Evolutionary conservation across 2,113 vertebrate genomes (phyloP).

Genomic region (Andinoacara biseriatus): DNA sequence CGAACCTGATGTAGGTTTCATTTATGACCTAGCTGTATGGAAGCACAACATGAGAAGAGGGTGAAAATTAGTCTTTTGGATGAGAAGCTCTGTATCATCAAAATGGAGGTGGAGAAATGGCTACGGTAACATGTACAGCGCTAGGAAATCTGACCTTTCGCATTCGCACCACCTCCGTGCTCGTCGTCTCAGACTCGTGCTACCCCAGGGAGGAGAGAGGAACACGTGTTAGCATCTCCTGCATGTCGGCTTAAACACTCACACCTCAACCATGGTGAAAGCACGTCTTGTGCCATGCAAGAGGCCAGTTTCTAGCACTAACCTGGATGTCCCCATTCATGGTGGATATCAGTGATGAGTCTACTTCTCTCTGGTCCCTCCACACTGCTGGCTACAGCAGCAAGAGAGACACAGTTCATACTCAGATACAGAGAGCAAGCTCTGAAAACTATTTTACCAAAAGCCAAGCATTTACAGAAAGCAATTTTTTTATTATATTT

Average conservation of each 20-base stretch:
- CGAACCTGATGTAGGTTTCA: slow-evolving; percentile 39
- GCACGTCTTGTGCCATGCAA: slow-evolving; percentile 33
- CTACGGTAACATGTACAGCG: slow-evolving; percentile 16
- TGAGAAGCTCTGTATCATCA: slow-evolving; percentile 39
- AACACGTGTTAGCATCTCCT: slow-evolving; percentile 64
- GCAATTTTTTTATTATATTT: too few relatives aligned
- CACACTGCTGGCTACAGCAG: slow-evolving; percentile 85
- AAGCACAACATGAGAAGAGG: slow-evolving; percentile 62
- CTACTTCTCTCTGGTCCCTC: slow-evolving; percentile 82
- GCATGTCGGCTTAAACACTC: slow-evolving; percentile 22
- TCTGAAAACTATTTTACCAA: slow-evolving; percentile 19
- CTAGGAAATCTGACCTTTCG: slow-evolving; percentile 90
- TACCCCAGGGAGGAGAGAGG: slow-evolving; percentile 74
- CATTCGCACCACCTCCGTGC: slow-evolving; percentile 89
- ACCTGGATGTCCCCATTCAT: slow-evolving; percentile 89
- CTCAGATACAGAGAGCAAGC: slow-evolving; percentile 39
- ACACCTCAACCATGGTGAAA: slow-evolving; percentile 13
- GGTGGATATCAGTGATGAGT: slow-evolving; percentile 79
- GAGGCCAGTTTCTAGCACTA: slow-evolving; percentile 76
- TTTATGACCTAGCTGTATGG: slow-evolving; percentile 42
- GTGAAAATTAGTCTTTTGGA: slow-evolving; percentile 46
- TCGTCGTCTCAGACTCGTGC: slow-evolving; percentile 85
- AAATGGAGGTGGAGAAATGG: slow-evolving; percentile 51
- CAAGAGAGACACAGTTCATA: slow-evolving; percentile 73
- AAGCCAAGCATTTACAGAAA: too few relatives aligned